Evolutionary conservation across 1,140 invertebrate species (phyloP), one percentile per base, ranked within the genome.

Genomic region (Conus betulinus): DNA sequence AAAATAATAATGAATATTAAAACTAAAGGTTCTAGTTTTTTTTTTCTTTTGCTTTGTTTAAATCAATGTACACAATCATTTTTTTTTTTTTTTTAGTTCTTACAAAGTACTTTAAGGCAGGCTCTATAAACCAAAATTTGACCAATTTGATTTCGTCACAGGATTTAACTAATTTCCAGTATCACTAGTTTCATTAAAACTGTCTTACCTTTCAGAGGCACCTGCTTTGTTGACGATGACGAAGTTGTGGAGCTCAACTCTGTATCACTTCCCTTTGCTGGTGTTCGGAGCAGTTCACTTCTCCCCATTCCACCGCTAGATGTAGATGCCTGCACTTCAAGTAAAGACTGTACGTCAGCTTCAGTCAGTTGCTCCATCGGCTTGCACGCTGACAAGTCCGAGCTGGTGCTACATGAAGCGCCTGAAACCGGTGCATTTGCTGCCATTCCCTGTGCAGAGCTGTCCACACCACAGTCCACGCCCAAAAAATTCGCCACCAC

Each of bases 401-500:
- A 39, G 63, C 27, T 71, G 51, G 60, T 74, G 63, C 84, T 52
- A 25, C 84, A 74, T 11, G 60, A 74, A n/a, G 39, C 27, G 3
- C 63, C 63, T 51, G 63, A 51, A n/a, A 53, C 71, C 11, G 25
- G 63, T 60, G 20, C n/a, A 51, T 25, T 74, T 4, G 27, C 71
- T 71, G 84, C 52, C 53, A 85, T 71, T n/a, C 60, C 27, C 51
- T n/a, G 84, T 25, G 84, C 63, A n/a, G 60, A 13, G 20, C 84
- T 85, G 6, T 85, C 84, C 55, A 67, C 83, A 63, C 83, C 57
- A 67, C 57, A 25, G 15, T 84, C 57, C 60, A 85, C 84, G n/a
- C 84, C 84, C 63, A 85, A 74, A 71, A 85, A 85, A 85, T 85
- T 85, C 60, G 60, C 63, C 84, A 85, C n/a, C 71, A 20, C 60